These are phyloP conservation scores for Vanacampus margaritifer DNA, from an alignment of 2,113 vertebrate genomes.

Conservation along the genomic window DNA sequence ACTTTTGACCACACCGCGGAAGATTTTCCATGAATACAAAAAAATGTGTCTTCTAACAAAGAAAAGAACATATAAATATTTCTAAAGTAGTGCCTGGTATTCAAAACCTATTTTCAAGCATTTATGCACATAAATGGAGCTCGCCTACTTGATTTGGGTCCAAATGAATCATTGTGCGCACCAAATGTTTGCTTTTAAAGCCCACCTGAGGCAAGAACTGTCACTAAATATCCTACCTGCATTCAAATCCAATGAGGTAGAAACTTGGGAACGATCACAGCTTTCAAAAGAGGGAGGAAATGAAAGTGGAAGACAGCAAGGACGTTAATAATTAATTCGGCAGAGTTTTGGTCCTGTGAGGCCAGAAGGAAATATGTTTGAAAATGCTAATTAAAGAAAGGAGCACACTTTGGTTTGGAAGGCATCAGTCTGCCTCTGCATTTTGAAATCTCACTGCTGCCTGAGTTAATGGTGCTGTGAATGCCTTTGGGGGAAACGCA, in stretches of 20 bases:
- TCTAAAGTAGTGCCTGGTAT: constrained; percentile 33
- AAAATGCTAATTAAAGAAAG: constrained; percentile 73
- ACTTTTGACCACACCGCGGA: constrained; percentile 7
- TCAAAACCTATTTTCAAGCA: constrained; percentile 4
- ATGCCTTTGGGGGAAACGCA: constrained; percentile 60
- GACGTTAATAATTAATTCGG: constrained; percentile 67
- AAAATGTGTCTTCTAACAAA: constrained; percentile 17
- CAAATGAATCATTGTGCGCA: constrained; percentile 48
- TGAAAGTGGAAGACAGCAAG: constrained; percentile 53
- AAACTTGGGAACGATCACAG: constrained; percentile 37
- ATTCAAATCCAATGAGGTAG: constrained; percentile 26
- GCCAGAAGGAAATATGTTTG: constrained; percentile 62
- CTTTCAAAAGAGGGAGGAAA: constrained; percentile 42
- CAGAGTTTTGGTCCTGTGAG: constrained; percentile 62
- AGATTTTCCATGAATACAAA: constrained; percentile 6
- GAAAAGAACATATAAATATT: constrained; percentile 34
- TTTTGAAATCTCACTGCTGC: constrained; percentile 59
- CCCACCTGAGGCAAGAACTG: constrained; percentile 26
- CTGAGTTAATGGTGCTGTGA: constrained; percentile 63
- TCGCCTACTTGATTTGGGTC: constrained; percentile 26
- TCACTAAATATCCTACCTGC: constrained; percentile 29
- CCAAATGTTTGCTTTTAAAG: constrained; percentile 47
- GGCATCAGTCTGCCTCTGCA: constrained; percentile 65
- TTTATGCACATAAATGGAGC: constrained; percentile 24
- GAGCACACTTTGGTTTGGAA: constrained; percentile 59